phyloP scores from a whole-genome alignment of 2,797 vertebrate species.

The Anas flavirostris region DNA sequence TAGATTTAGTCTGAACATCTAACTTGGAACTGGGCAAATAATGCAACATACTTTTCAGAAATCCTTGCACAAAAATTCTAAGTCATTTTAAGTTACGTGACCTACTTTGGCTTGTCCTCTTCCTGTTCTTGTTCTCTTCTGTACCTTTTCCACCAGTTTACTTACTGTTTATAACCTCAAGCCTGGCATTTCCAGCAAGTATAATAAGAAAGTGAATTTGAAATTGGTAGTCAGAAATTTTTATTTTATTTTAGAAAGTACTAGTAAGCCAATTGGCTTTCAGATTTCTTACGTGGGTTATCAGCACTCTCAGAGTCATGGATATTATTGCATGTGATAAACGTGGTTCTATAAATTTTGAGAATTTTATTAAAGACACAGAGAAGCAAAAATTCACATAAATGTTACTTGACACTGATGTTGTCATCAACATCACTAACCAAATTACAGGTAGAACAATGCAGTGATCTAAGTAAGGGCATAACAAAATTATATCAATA shows the following conservation, averaged over 20 bases:
- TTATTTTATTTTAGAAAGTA: background rate
- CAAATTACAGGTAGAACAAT: background rate
- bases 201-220: background rate
- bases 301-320: background rate
- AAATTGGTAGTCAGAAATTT: background rate
- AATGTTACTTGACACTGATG: background rate
- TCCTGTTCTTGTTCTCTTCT: background rate
- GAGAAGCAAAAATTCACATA: background rate
- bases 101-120: background rate
- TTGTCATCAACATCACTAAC: background rate
- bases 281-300: background rate
- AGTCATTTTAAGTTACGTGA: background rate
- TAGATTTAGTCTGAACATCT: background rate
- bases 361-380: background rate
- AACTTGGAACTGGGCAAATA: background rate
- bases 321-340: background rate
- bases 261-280: background rate
- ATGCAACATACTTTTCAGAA: background rate
- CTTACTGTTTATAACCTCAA: background rate
- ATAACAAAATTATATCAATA: background rate
- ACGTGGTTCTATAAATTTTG: background rate
- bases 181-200: background rate
- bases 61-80: background rate
- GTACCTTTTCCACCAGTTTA: background rate
- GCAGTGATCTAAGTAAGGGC: background rate